These are phyloP conservation scores for Sphaerophoria rueppellii DNA, from an alignment of 2,888 invertebrate species.

Conservation along the genomic window DNA sequence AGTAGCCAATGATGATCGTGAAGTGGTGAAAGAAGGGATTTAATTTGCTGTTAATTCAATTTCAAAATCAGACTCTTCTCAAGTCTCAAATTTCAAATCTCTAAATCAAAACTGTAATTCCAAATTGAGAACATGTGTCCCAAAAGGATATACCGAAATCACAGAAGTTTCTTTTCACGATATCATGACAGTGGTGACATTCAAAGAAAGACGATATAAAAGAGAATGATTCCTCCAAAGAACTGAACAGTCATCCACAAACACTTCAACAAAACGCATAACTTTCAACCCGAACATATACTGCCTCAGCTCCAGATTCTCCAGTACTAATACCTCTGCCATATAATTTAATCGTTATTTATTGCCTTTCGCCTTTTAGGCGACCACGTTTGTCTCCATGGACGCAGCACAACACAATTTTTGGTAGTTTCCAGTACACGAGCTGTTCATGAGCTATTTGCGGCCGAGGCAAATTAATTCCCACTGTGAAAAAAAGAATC, in stretches of 20 bases:
- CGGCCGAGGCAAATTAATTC: constrained; percentile 61
- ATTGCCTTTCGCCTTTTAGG: constrained; percentile 62
- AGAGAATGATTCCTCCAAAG: constrained; percentile 36
- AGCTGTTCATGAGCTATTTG: constrained; percentile 57
- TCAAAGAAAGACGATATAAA: constrained; percentile 38
- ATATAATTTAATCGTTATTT: constrained; percentile 69
- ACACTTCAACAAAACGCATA: constrained; percentile 31
- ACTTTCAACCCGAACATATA: constrained; percentile 46
- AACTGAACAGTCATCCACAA: background rate
- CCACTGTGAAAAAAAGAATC: constrained; percentile 32
- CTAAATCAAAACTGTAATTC: constrained; percentile 55
- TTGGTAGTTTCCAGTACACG: background rate
- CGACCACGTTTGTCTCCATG: constrained; percentile 37
- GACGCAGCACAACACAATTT: constrained; percentile 24
- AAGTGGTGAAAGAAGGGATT: no score
- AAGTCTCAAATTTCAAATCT: constrained; percentile 17
- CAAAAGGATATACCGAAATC: constrained; percentile 37
- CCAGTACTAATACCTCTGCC: constrained; percentile 28
- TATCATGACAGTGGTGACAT: constrained; percentile 38
- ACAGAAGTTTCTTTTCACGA: constrained; percentile 55
- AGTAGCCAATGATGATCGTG: no score
- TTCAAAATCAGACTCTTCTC: constrained; percentile 1
- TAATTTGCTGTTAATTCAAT: no score
- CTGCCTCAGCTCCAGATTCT: constrained; percentile 44
- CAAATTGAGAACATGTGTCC: constrained; percentile 32